phyloP scores from a whole-genome alignment of 1,140 invertebrate genomes.

The Sycophaga agraensis region DNA sequence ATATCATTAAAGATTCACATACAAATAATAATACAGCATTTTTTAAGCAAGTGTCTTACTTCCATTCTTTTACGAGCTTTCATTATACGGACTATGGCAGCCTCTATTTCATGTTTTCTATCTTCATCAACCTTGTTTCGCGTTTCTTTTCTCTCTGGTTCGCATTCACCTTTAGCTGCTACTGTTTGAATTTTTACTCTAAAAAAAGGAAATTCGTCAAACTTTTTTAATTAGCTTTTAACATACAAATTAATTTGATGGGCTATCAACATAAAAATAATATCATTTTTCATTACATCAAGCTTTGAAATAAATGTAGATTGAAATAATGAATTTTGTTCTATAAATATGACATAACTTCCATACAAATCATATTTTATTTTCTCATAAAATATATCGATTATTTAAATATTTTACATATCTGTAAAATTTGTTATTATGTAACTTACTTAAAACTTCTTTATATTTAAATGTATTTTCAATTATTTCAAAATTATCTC shows the following conservation, averaged over 20 bases:
- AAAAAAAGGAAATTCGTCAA: constrained; percentile 23
- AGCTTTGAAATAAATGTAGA: too few species aligned
- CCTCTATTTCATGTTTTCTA: constrained; percentile 99
- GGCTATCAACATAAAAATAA: too few species aligned
- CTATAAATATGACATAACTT: too few species aligned
- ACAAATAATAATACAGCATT: not conserved
- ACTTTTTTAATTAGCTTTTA: too few species aligned
- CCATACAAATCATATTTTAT: too few species aligned
- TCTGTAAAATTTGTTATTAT: too few species aligned
- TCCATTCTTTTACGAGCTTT: constrained; percentile 94
- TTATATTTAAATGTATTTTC: not conserved
- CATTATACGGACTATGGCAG: constrained; percentile 99
- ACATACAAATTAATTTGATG: too few species aligned
- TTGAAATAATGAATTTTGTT: too few species aligned
- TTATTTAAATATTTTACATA: too few species aligned
- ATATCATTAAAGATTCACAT: constrained; percentile 15
- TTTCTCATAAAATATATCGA: too few species aligned
- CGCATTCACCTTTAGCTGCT: constrained; percentile 96
- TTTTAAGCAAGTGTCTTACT: constrained; percentile 56
- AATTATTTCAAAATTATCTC: too few species aligned
- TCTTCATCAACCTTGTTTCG: constrained; percentile 98
- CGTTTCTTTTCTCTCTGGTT: constrained; percentile 97
- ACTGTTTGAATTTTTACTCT: constrained; percentile 93
- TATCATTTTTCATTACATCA: too few species aligned
- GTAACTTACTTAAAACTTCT: not conserved